A percentile compares a stretch with the other conserved stretches of the same genome.
Evolutionary conservation across 2,888 invertebrate genomes (phyloP).

Genomic region (Brenthis ino): DNA sequence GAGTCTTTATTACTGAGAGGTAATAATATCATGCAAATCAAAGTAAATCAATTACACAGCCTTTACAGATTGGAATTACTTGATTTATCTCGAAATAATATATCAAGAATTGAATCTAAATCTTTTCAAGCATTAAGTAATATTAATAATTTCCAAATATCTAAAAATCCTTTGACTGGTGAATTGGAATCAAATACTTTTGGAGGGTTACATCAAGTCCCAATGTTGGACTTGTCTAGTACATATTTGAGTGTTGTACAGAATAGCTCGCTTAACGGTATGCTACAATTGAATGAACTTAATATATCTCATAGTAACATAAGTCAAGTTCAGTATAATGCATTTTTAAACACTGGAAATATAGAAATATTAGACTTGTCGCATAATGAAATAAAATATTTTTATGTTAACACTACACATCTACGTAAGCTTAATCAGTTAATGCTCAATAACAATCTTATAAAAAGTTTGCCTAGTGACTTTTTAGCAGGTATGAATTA

Average conservation of each 20-base stretch:
- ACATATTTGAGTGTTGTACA: constrained; percentile 51
- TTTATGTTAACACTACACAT: constrained; percentile 56
- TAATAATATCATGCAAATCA: constrained; percentile 54
- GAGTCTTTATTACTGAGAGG: constrained; percentile 49
- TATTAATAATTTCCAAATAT: constrained; percentile 56
- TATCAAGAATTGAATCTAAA: constrained; percentile 51
- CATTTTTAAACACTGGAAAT: constrained; percentile 52
- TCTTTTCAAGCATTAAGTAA: constrained; percentile 52
- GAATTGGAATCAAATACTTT: constrained; percentile 54
- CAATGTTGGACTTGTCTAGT: constrained; percentile 58
- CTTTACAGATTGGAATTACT: constrained; percentile 53
- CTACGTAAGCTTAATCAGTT: constrained; percentile 49
- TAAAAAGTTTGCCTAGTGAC: constrained; percentile 46
- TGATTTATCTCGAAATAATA: constrained; percentile 62
- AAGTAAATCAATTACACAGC: constrained; percentile 48
- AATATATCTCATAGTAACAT: constrained; percentile 60
- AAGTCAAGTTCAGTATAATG: constrained; percentile 54
- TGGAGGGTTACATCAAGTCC: constrained; percentile 54
- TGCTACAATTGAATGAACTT: constrained; percentile 54
- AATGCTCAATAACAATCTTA: constrained; percentile 56
- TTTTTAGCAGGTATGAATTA: constrained; percentile 46
- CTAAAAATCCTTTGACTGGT: constrained; percentile 57
- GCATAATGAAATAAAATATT: constrained; percentile 52
- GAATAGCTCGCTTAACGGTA: constrained; percentile 60
- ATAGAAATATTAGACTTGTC: constrained; percentile 62